phyloP scores from a whole-genome alignment of 2,797 vertebrate species.

The Taenioides sp. region DNA sequence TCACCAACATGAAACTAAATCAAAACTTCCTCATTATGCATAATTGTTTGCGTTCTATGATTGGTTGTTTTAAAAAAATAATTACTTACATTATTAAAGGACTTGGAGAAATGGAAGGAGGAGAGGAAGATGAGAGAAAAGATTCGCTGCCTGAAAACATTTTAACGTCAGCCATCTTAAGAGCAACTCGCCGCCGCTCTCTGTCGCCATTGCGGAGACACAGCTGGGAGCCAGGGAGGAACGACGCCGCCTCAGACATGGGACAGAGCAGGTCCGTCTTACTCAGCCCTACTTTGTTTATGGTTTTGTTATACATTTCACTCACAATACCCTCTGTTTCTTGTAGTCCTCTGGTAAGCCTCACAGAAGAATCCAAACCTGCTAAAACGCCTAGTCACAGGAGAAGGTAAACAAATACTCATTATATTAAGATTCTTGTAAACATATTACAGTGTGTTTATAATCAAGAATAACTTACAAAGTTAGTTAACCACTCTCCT shows the following conservation, averaged over 20 bases:
- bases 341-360: slow-evolving; percentile 35
- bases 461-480: not conserved
- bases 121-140: slow-evolving; percentile 83
- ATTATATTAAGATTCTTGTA: not conserved
- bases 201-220: slow-evolving; percentile 88
- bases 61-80: not conserved
- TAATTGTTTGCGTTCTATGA: not conserved
- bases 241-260: slow-evolving; percentile 70
- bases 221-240: slow-evolving; percentile 89
- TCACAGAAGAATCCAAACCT: slow-evolving; percentile 35
- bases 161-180: slow-evolving; percentile 63
- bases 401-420: slow-evolving; percentile 48
- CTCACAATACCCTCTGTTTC: slow-evolving; percentile 13
- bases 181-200: slow-evolving; percentile 75
- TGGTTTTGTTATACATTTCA: not conserved
- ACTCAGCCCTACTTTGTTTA: not conserved
- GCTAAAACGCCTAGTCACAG: slow-evolving; percentile 44
- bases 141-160: slow-evolving; percentile 83
- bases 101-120: slow-evolving; percentile 41
- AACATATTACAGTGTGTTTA: not conserved
- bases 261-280: slow-evolving; percentile 79
- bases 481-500: not conserved
- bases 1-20: no score
- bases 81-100: not conserved
- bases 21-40: no score